Evolutionary conservation across 2,797 vertebrate genomes (phyloP), one percentile per base, ranked within the genome.

Genomic region (Onychomys torridus): DNA sequence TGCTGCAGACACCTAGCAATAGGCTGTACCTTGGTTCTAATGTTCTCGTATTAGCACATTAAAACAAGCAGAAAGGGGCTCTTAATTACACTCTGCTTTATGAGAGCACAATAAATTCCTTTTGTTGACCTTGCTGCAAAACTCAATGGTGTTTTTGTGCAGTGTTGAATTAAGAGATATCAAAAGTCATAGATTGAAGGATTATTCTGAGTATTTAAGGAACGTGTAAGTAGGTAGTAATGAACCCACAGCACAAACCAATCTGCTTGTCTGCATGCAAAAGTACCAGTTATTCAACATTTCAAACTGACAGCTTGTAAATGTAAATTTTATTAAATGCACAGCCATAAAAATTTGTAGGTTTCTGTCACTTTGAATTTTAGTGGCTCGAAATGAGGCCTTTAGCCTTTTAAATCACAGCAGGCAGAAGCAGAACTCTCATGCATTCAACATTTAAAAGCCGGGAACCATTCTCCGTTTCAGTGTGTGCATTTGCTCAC

Each of bases 301-400:
- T 98, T 98, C 97, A 98, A 96, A 98, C 95, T 98, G 98, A 97
- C 98, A 98, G 98, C 98, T 98, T 98, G 98, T 98, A 98, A 98
- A 98, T 95, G 97, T 98, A 98, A 98, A 98, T 98, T 98, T 98
- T 98, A 98, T 98, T 98, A 98, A 99, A 98, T 98, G 97, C 93
- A 98, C 87, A 97, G 98, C 97, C 98, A 97, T 98, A 98, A 98
- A 98, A 98, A 98, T 98, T 98, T 98, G 93, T 97, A 98, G 98
- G 96, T 98, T 98, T 98, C 98, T 99, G 98, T 98, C 98, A 98
- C 98, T 98, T 98, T 98, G 92, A 98, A 98, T 98, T 98, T 98
- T 97, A 98, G 97, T 94, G 97, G 94, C 96, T 98, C 95, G 81
- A 49, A 98, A 52, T 98, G 98, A 98, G 98, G 97, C 97, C 97